Percentiles rank a stretch among this genome's conserved stretches.
These are phyloP conservation scores for Percopsis transmontana DNA, from an alignment of 2,113 vertebrate genomes.

Conservation along the genomic window DNA sequence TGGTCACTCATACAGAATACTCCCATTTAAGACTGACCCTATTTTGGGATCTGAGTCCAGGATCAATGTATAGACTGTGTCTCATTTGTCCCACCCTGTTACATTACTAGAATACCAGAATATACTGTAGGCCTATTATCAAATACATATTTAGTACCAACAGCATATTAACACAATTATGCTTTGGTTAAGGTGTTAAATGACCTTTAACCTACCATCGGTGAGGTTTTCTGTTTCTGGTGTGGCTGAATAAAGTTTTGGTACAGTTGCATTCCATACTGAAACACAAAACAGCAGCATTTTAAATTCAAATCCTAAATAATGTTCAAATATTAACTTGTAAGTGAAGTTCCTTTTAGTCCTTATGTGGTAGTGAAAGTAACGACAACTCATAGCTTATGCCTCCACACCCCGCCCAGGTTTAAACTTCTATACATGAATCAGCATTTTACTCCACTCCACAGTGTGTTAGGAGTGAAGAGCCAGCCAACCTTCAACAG, in stretches of 20 bases:
- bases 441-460: no score
- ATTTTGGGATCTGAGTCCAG: constrained; percentile 52
- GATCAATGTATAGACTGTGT: constrained; percentile 45
- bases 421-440: no score
- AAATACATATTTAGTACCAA: not conserved
- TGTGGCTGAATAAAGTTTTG: constrained; percentile 93
- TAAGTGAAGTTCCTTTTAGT: no score
- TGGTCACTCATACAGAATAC: constrained; percentile 54
- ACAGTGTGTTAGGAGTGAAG: constrained; percentile 21
- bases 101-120: constrained; percentile 18
- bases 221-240: constrained; percentile 88
- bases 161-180: constrained; percentile 3
- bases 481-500: constrained; percentile 88
- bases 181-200: not conserved
- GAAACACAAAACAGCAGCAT: constrained; percentile 60
- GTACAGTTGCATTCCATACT: constrained; percentile 96
- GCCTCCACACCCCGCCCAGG: no score
- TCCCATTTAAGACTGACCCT: constrained; percentile 45
- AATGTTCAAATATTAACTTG: no score
- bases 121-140: constrained; percentile 10
- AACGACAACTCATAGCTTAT: constrained; percentile 28
- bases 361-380: constrained; percentile 9
- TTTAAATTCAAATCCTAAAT: no score
- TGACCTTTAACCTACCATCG: constrained; percentile 82
- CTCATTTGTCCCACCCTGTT: constrained; percentile 37